Evolutionary conservation across 2,113 vertebrate genomes (phyloP), one percentile per base, ranked within the genome.

Genomic region (Sarotherodon lohbergeri): DNA sequence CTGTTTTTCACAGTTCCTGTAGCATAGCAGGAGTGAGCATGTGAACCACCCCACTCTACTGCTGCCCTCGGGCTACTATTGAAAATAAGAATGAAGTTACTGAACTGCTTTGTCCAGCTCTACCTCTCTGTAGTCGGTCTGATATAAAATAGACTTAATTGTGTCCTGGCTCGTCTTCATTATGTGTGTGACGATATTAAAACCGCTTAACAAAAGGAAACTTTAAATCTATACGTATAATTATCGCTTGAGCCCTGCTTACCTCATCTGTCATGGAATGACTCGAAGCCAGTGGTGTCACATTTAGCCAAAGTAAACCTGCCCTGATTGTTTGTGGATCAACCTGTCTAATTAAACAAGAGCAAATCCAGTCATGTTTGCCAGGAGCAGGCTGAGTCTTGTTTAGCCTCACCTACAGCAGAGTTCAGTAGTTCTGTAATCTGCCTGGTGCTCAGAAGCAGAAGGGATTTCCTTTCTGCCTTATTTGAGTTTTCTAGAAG

Each of bases 311-410:
- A 85, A 90, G 61, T 90, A 90, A 91, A 90, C 81, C 86, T 59
- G 73, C 52, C 79, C 24, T 27, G 14, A 79, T 90, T 89, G 86
- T 90, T 84, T 86, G 66, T 63, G 80, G 79, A 88, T 94, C 66
- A 84, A 32, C 48, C 57, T 73, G 88, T 14, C 87, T 89, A 71
- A 85, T 91, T 89, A 88, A 88, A 90, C 57, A 59, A 68, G 41
- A 86, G 81, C 92, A 88, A 71, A 94, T 93, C 93, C 91, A 89
- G 90, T 93, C 90, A 85, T 83, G 92, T 87, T 83, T 57, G 50
- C 8, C 16, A 9, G 24, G 56, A 91, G 87, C 94, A 91, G 87
- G 94, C 91, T 4, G 24, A 39, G 89, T 89, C 94, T 89, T 92
- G 94, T 90, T 82, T 16, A 29, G 54, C 83, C 76, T 90, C 71